phyloP scores from a whole-genome alignment of 2,113 vertebrate genomes.

The Eira barbara region DNA sequence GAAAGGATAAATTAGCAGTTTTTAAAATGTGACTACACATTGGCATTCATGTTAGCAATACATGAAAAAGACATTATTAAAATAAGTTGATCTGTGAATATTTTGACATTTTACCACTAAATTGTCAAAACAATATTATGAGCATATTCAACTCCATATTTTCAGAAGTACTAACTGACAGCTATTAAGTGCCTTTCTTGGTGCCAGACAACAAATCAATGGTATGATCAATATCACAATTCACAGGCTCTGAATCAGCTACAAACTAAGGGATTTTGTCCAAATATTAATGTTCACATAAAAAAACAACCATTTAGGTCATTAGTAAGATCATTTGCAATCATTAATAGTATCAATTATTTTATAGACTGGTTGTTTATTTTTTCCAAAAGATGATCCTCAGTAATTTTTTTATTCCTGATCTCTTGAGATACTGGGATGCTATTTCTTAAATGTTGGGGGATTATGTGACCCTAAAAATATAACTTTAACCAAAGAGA shows the following conservation, averaged over 20 bases:
- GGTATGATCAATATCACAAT: constrained; percentile 56
- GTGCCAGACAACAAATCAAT: constrained; percentile 64
- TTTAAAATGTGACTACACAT: constrained; percentile 45
- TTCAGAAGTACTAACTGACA: constrained; percentile 57
- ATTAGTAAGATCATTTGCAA: constrained; percentile 38
- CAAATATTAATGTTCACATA: constrained; percentile 32
- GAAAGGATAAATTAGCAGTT: constrained; percentile 32
- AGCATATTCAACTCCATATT: constrained; percentile 55
- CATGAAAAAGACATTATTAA: constrained; percentile 60
- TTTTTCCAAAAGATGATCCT: neutral
- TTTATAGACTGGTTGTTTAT: neutral
- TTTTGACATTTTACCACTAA: constrained; percentile 69
- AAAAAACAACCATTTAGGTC: neutral
- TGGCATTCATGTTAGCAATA: constrained; percentile 53
- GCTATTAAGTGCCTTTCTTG: constrained; percentile 52
- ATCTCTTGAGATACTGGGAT: neutral
- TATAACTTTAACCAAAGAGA: neutral
- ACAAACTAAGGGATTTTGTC: constrained; percentile 36
- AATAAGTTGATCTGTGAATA: constrained; percentile 61
- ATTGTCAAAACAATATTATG: constrained; percentile 59
- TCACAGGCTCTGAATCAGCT: constrained; percentile 36
- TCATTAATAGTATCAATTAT: neutral
- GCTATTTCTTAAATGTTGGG: neutral
- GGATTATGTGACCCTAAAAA: neutral
- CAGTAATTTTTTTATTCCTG: neutral